Evolutionary conservation across 1,140 invertebrate species (phyloP).

Genomic region (Patella vulgata): DNA sequence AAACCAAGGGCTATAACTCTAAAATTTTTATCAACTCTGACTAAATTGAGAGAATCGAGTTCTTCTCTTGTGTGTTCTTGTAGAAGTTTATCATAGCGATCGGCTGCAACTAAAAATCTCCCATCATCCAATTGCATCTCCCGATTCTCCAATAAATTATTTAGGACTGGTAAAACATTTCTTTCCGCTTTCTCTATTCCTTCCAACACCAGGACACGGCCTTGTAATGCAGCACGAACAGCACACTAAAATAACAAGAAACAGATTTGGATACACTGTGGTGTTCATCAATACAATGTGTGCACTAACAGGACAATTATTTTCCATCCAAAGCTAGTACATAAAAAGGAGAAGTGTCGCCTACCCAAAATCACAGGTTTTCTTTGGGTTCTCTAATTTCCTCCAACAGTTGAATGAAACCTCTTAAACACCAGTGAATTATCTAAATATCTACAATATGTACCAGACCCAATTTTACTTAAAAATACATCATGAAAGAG

Average conservation of each 20-base stretch:
- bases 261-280: too few species aligned
- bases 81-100: constrained; percentile 90
- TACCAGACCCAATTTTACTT: too few species aligned
- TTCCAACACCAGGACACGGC: constrained; percentile 91
- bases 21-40: constrained; percentile 84
- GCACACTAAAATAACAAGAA: constrained; percentile 75
- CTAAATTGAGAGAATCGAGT: constrained; percentile 85
- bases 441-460: too few species aligned
- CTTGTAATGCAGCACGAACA: constrained; percentile 88
- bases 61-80: constrained; percentile 82
- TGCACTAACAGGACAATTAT: too few species aligned
- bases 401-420: too few species aligned
- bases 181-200: constrained; percentile 97
- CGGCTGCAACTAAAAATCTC: constrained; percentile 86
- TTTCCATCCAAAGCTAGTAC: background rate
- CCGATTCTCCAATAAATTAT: constrained; percentile 97
- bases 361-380: too few species aligned
- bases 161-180: constrained; percentile 96
- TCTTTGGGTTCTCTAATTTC: too few species aligned
- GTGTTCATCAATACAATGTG: too few species aligned
- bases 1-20: constrained; percentile 70
- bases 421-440: too few species aligned
- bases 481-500: too few species aligned
- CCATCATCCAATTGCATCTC: constrained; percentile 99
- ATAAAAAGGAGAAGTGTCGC: background rate